These are phyloP conservation scores for Neoascia interrupta DNA, from an alignment of 2,888 invertebrate genomes.

Conservation along the genomic window DNA sequence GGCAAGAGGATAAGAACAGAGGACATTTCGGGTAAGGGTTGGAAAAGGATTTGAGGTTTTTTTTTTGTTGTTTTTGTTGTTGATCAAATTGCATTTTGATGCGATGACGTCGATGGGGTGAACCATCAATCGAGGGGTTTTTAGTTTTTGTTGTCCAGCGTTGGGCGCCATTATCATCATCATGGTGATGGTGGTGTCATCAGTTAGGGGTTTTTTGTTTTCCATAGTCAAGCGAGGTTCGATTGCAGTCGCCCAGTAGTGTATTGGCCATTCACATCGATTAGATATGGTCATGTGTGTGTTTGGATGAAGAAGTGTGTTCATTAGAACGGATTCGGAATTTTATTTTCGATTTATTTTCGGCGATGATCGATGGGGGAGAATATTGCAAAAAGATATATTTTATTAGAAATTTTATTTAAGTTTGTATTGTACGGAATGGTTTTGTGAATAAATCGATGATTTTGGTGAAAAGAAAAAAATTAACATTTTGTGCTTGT, in stretches of 20 bases:
- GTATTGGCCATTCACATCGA: neutral
- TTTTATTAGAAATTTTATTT: constrained; percentile 64
- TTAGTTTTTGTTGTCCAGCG: constrained; percentile 43
- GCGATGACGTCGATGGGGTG: constrained; percentile 56
- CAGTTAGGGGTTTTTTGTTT: constrained; percentile 52
- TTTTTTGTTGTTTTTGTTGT: constrained; percentile 35
- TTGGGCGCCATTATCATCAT: constrained; percentile 43
- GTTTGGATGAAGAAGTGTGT: constrained; percentile 1
- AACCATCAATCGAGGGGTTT: constrained; percentile 40
- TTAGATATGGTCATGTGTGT: constrained; percentile 9
- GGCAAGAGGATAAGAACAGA: constrained; percentile 10
- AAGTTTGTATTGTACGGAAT: constrained; percentile 49
- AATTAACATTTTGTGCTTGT: constrained; percentile 35
- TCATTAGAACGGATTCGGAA: constrained; percentile 22
- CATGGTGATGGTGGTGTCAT: constrained; percentile 50
- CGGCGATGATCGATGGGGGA: constrained; percentile 32
- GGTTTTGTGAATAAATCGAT: constrained; percentile 49
- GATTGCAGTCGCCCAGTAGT: neutral
- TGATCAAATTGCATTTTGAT: constrained; percentile 74
- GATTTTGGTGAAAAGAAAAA: constrained; percentile 27
- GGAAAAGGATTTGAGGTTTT: neutral
- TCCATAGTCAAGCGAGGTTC: constrained; percentile 2
- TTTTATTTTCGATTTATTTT: constrained; percentile 22
- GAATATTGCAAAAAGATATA: constrained; percentile 22
- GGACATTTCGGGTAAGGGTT: constrained; percentile 15